Evolutionary conservation across 1,140 invertebrate species (phyloP), one percentile per base, ranked within the genome.

Genomic region (Holcopasites calliopsidis): DNA sequence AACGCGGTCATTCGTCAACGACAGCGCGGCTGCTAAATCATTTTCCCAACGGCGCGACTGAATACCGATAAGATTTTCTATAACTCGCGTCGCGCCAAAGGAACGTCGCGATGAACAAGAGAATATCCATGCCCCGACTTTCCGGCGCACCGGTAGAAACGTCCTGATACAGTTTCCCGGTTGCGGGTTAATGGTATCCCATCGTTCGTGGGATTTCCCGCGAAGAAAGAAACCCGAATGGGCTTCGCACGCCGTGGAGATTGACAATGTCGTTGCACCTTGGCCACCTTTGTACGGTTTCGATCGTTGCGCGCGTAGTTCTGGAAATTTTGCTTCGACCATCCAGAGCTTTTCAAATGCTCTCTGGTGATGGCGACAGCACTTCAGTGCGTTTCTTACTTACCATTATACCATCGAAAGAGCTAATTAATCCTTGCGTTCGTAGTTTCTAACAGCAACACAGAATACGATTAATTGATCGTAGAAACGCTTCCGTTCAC

Each of bases 101-200:
- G 50, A 73, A 44, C 38, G 21, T 10, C 38, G 31, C 62, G 50
- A 57, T 47, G 50, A 55, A 66, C 65, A 66, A 40, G 71, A 57
- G n/a, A 74, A 66, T 49, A 47, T 54, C 31, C 11, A 33, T 11
- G 49, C 54, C 8, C 38, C 13, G 71, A 28, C 49, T 73, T 66
- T 50, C 28, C 23, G 47, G 35, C 31, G 42, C 28, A n/a, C 52
- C 40, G 8, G 21, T 21, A 28, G 18, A 54, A 28, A 47, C 31
- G 62, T 35, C 11, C 6, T 50, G 71, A 66, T 74, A 74, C 61
- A 62, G 66, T 74, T 74, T 66, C 71, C 66, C 71, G 71, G 62
- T 66, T 66, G 60, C 60, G 33, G 18, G 49, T 50, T 38, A 18
- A 1, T 33, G n/a, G 50, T 66, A 74, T 66, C 54, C 23, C n/a